Evolutionary conservation across 2,888 invertebrate species (phyloP).

Genomic region (Cephus pulcher): DNA sequence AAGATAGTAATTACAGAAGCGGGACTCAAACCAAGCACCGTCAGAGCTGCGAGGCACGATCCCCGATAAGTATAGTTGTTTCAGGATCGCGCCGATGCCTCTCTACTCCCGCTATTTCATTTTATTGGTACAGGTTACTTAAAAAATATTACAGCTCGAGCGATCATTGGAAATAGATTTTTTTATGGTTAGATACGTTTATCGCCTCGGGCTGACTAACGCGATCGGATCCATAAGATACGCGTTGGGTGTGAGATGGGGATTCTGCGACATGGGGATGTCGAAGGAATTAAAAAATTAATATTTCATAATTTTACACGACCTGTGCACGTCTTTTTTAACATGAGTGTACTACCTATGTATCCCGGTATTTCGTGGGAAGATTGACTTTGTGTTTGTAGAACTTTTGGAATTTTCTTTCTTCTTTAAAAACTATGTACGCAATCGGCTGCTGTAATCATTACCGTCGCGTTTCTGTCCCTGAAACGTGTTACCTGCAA

Average conservation of each 20-base stretch:
- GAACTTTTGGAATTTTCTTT: not conserved
- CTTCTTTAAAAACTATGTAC: not conserved
- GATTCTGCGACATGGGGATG: not conserved
- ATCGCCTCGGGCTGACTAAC: not conserved
- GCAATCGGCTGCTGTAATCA: not conserved
- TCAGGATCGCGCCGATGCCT: constrained; percentile 60
- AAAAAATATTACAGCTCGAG: constrained; percentile 47
- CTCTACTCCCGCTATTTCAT: constrained; percentile 61
- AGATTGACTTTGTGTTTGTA: not conserved
- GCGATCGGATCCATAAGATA: not conserved
- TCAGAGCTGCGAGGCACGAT: constrained; percentile 64
- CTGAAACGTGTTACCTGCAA: not conserved
- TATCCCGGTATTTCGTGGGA: not conserved
- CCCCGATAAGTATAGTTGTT: constrained; percentile 65
- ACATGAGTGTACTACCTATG: not conserved
- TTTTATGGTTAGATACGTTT: not conserved
- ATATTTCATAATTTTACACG: not conserved
- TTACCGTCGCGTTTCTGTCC: not conserved
- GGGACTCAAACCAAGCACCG: constrained; percentile 44
- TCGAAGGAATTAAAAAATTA: not conserved
- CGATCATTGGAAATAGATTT: not conserved
- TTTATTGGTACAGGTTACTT: constrained; percentile 61
- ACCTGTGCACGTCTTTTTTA: not conserved
- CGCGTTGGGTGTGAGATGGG: not conserved
- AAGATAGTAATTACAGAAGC: constrained; percentile 66